Conservation (phyloP, 2,888 invertebrate genomes). For the Gryllus longicercus region DNA sequence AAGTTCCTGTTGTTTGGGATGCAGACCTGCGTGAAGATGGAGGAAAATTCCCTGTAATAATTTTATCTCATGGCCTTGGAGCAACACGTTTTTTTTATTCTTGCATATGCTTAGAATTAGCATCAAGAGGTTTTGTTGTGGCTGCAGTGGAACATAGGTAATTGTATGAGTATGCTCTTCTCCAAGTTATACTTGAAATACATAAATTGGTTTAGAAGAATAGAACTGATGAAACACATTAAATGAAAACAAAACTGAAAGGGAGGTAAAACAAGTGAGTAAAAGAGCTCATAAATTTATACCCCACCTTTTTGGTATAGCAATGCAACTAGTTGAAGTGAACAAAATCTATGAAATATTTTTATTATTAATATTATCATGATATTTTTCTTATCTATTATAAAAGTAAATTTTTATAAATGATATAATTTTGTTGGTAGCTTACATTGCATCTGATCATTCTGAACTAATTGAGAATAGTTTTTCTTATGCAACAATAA, state of each 20-base stretch:
- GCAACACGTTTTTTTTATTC: slow-evolving; percentile 60
- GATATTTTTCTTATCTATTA: too few species aligned
- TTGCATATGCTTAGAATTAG: slow-evolving; percentile 58
- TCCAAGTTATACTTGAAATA: neutral
- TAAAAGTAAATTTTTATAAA: too few species aligned
- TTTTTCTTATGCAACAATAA: too few species aligned
- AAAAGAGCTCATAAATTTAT: neutral
- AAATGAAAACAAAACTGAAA: neutral
- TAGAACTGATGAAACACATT: neutral
- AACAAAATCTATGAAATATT: too few species aligned
- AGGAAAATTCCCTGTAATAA: slow-evolving; percentile 53
- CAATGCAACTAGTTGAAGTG: too few species aligned
- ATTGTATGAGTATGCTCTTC: neutral
- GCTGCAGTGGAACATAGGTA: slow-evolving; percentile 64
- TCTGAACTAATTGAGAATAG: too few species aligned
- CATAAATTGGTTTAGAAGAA: neutral
- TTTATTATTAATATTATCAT: too few species aligned
- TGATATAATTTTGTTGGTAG: too few species aligned
- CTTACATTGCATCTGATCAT: too few species aligned
- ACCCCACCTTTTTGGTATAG: too few species aligned
- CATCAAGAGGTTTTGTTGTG: slow-evolving; percentile 63
- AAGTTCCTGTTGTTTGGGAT: slow-evolving; percentile 54
- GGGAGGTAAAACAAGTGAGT: neutral
- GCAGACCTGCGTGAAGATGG: slow-evolving; percentile 44
- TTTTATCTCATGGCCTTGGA: slow-evolving; percentile 65